phyloP scores from a whole-genome alignment of 2,797 vertebrate genomes.

The Anas bernieri region DNA sequence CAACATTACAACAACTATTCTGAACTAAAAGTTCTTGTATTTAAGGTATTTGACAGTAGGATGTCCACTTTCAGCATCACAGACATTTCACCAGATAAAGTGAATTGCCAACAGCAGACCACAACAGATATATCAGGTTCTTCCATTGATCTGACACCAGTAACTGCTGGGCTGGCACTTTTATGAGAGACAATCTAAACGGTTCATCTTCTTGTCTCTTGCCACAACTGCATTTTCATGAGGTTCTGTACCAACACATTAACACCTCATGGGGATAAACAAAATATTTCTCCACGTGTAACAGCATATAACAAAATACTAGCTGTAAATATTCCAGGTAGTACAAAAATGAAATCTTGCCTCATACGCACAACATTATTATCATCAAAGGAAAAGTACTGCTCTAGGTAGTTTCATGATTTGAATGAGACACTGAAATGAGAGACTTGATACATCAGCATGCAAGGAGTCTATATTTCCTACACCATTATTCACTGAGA shows the following conservation, averaged over 20 bases:
- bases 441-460: not conserved
- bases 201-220: not conserved
- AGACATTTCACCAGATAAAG: not conserved
- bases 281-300: not conserved
- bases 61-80: not conserved
- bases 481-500: not conserved
- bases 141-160: not conserved
- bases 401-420: not conserved
- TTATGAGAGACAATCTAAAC: not conserved
- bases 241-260: not conserved
- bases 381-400: not conserved
- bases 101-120: not conserved
- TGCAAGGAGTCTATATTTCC: not conserved
- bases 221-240: not conserved
- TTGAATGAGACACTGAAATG: not conserved
- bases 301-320: not conserved
- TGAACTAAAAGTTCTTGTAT: not conserved
- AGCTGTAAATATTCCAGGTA: not conserved
- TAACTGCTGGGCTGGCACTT: not conserved
- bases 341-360: not conserved
- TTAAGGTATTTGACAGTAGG: not conserved
- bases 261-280: not conserved
- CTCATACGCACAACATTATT: not conserved
- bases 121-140: not conserved
- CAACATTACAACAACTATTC: not conserved